These are phyloP conservation scores for Megaceryle alcyon DNA, from an alignment of 2,797 vertebrate species.

Conservation along the genomic window DNA sequence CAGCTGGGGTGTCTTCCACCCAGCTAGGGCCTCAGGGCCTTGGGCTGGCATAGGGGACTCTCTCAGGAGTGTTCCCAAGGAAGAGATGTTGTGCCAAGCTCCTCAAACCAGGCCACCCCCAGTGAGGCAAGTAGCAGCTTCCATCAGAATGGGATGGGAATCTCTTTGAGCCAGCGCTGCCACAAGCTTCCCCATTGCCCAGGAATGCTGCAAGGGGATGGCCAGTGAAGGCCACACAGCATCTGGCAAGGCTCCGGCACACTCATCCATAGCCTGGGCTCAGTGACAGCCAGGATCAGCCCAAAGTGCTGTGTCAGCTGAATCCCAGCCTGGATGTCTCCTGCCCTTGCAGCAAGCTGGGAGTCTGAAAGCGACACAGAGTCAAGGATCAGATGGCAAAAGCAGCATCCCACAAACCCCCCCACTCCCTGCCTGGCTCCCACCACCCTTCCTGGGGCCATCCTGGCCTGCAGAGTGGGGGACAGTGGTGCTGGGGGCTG, in stretches of 20 bases:
- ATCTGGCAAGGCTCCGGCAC: background rate
- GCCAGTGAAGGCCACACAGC: background rate
- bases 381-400: background rate
- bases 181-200: background rate
- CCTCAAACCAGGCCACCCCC: background rate
- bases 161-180: background rate
- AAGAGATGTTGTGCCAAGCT: background rate
- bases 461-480: background rate
- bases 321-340: constrained; percentile 30
- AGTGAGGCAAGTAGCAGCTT: background rate
- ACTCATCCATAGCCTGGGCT: background rate
- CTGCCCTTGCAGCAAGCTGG: background rate
- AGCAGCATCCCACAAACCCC: constrained; percentile 19
- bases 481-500: background rate
- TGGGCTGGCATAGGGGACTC: background rate
- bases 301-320: constrained; percentile 3
- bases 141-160: background rate
- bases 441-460: background rate
- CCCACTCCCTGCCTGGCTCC: background rate
- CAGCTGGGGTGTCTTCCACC: background rate
- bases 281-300: background rate
- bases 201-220: background rate
- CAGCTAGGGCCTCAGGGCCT: background rate
- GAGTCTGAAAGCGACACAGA: background rate
- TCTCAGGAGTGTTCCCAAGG: background rate